Evolutionary conservation across 2,888 invertebrate genomes (phyloP), one percentile per base, ranked within the genome.

Genomic region (Hedya salicella): DNA sequence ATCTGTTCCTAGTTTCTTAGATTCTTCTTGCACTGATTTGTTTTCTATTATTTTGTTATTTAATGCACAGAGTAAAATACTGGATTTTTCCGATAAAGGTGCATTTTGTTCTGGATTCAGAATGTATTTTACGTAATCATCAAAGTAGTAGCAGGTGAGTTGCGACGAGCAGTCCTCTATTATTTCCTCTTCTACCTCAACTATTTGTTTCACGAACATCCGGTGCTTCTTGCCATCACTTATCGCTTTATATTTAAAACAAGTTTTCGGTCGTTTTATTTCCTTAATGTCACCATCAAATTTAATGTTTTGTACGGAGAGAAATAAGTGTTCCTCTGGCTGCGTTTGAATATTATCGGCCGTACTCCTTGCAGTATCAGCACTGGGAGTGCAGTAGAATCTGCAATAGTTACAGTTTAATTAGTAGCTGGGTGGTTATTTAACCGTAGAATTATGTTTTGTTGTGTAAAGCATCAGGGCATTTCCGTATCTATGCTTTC

Each of bases 161-260:
- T 87, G 82, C 0, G 91, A 91, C 1, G 79, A 78, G 59, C 78
- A 71, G 6, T 82, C 88, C 2, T 80, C 82, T 1, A 86, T 82
- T 13, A 70, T 72, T 13, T 72, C 69, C 17, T 79, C 79, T 21
- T 75, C 71, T 21, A 86, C 82, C 4, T 78, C 76, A 0, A 89
- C 78, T 6, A 78, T 70, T 81, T 91, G 82, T 70, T 89, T 91
- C 0, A 91, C 84, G 69, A 92, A 91, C 90, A 92, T 89, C 72
- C 92, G 78, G 61, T 92, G 91, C 68, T 79, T 82, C 49, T 76
- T 82, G 8, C 76, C 77, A 61, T 79, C 77, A 0, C 77, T 74
- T 6, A 78, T 69, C 4, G 79, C 81, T 77, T 86, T 90, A 69
- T 87, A 92, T 75, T 91, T 91, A 56, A 91, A 91, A 68, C 86